Conservation (phyloP, 1,140 invertebrate species). For the Drosophila oshimai region DNA sequence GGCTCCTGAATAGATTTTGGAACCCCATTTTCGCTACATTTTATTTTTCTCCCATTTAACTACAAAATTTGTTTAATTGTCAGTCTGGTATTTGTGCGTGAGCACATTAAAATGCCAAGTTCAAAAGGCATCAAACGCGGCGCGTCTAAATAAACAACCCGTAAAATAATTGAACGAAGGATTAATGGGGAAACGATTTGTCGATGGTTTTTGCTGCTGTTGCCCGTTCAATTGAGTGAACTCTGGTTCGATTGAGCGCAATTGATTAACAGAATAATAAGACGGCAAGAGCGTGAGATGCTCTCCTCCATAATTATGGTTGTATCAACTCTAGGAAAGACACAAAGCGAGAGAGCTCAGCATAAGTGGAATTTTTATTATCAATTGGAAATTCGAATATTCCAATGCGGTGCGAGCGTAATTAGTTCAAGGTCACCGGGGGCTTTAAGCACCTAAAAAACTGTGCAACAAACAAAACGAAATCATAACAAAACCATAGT, state of each 20-base stretch:
- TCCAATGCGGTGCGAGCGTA: constrained; percentile 22
- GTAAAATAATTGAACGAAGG: constrained; percentile 57
- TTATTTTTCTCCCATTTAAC: background rate
- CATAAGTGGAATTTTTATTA: constrained; percentile 65
- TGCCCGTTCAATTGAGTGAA: constrained; percentile 58
- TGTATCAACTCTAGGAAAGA: constrained; percentile 17
- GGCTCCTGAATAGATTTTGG: background rate
- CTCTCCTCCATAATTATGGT: constrained; percentile 22
- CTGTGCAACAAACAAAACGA: constrained; percentile 18
- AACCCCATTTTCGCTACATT: background rate
- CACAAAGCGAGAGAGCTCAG: constrained; percentile 12
- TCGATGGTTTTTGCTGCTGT: background rate
- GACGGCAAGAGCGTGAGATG: constrained; percentile 9
- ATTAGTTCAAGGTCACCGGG: constrained; percentile 66
- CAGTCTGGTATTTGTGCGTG: constrained; percentile 6
- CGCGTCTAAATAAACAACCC: constrained; percentile 58
- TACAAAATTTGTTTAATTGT: background rate
- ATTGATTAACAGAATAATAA: constrained; percentile 72
- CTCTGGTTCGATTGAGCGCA: constrained; percentile 55
- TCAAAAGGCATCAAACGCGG: constrained; percentile 59
- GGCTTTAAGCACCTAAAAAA: constrained; percentile 1
- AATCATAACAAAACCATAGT: constrained; percentile 33
- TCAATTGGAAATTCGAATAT: constrained; percentile 42
- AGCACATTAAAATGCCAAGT: constrained; percentile 42
- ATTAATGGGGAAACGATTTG: constrained; percentile 54